Percentiles rank a stretch among this genome's conserved stretches.
These are phyloP conservation scores for Epinephelus moara DNA, from an alignment of 2,113 vertebrate species.

Conservation along the genomic window DNA sequence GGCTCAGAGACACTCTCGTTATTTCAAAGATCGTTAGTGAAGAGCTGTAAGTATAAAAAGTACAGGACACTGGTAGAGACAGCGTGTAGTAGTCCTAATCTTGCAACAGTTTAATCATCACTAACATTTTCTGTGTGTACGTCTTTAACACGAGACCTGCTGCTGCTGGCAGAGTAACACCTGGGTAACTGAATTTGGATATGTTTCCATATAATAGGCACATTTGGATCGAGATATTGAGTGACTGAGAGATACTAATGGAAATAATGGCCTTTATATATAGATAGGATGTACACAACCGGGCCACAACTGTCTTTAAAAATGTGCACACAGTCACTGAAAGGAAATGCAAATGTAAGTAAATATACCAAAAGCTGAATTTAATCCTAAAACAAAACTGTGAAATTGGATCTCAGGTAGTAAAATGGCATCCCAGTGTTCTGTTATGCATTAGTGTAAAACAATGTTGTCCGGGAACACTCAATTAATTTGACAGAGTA, in stretches of 20 bases:
- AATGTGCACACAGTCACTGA: slow-evolving; percentile 1
- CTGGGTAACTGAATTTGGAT: slow-evolving; percentile 78
- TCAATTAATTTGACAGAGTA: background rate
- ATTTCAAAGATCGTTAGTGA: slow-evolving; percentile 56
- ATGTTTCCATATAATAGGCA: slow-evolving; percentile 83
- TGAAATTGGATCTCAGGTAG: slow-evolving; percentile 10
- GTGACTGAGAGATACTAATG: slow-evolving; percentile 55
- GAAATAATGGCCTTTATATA: slow-evolving; percentile 45
- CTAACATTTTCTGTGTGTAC: slow-evolving; percentile 44
- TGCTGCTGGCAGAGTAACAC: slow-evolving; percentile 66
- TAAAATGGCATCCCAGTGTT: slow-evolving; percentile 15
- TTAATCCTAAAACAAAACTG: background rate
- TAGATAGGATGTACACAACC: slow-evolving; percentile 22
- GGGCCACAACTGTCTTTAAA: slow-evolving; percentile 9
- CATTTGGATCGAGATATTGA: slow-evolving; percentile 76
- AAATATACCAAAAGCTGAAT: background rate
- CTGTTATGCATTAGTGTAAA: slow-evolving; percentile 23
- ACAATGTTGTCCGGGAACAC: slow-evolving; percentile 1
- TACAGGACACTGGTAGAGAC: slow-evolving; percentile 45
- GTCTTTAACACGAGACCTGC: slow-evolving; percentile 57
- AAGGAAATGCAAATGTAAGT: background rate
- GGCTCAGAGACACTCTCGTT: slow-evolving; percentile 56
- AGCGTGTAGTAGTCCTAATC: slow-evolving; percentile 51
- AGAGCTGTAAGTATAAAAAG: slow-evolving; percentile 69
- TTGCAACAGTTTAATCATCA: slow-evolving; percentile 49